Base-by-base conservation (phyloP, 2,888 invertebrate genomes). In the Tinea semifulvella region DNA sequence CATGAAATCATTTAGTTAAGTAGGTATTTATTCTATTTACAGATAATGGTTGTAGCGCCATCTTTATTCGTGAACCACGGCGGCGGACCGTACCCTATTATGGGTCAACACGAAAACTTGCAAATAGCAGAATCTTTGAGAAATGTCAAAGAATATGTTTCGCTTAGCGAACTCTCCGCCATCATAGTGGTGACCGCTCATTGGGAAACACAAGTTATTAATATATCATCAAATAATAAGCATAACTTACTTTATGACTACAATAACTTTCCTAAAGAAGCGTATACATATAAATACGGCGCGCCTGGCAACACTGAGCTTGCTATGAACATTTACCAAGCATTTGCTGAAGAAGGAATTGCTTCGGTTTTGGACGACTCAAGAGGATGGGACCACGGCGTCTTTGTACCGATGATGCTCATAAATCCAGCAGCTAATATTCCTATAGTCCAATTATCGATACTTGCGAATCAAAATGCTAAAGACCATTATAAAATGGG, bases 321-420 rank as follows among this genome's bases (percentile, higher is more conserved):
- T 47, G 67, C 67, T 49, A 43, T 47, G 48, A 54, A 44, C 45
- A 47, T 68, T 6, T 54, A 63, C 46, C 52, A 54, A 10, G 64
- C 65, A 28, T 58, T 67, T 43, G 47, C 47, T 50, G 53, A 51
- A 1, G 57, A 52, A 3, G 57, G 58, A 1, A 57, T 67, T 3
- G 19, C 36, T 2, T 57, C 63, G 0, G 44, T 44, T 16, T 42
- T 67, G 28, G 67, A 67, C 28, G 50, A 49, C 6, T 22, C 56
- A 49, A 56, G 67, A 56, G 63, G 64, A 20, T 67, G 67, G 67
- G 67, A 67, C 50, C 67, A 67, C 27, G 67, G 67, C 50, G 62
- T 65, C 2, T 67, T 66, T 26, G 58, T 67, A 46, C 67, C 67
- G 0, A 66, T 67, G 67, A 59, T 67, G 57, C 42, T 67, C 7